Percentiles rank a stretch among this genome's conserved stretches.
Conservation (phyloP, 2,888 invertebrate species). For the Myathropa florea region DNA sequence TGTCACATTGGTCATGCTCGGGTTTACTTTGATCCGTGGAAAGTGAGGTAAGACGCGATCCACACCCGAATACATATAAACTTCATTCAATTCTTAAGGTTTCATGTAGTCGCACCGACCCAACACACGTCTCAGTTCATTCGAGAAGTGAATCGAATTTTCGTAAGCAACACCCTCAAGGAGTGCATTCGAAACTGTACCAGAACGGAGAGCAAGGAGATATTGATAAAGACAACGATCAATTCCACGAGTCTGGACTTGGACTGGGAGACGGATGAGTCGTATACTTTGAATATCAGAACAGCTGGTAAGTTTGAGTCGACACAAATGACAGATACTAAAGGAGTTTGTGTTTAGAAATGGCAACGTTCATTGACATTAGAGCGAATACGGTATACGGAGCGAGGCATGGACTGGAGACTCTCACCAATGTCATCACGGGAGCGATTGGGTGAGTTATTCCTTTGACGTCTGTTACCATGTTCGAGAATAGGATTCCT, state of each 20-base stretch:
- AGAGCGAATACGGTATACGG: slow-evolving; percentile 86
- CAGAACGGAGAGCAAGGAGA: slow-evolving; percentile 81
- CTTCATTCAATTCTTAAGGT: slow-evolving; percentile 76
- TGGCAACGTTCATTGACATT: slow-evolving; percentile 82
- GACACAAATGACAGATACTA: neutral
- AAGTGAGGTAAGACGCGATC: slow-evolving; percentile 74
- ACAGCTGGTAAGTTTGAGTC: slow-evolving; percentile 81
- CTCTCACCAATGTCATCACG: slow-evolving; percentile 86
- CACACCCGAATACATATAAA: neutral
- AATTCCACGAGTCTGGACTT: slow-evolving; percentile 81
- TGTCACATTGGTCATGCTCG: slow-evolving; percentile 79
- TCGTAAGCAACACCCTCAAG: slow-evolving; percentile 83
- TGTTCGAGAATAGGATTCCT: too few species aligned
- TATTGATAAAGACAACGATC: slow-evolving; percentile 83
- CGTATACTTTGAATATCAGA: slow-evolving; percentile 84
- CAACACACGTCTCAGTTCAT: slow-evolving; percentile 82
- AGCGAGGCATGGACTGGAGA: slow-evolving; percentile 88
- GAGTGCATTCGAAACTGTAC: slow-evolving; percentile 83
- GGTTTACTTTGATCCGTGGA: slow-evolving; percentile 83
- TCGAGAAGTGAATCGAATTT: slow-evolving; percentile 82
- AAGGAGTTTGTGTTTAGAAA: slow-evolving; percentile 77
- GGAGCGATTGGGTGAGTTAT: slow-evolving; percentile 74
- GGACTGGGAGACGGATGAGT: slow-evolving; percentile 87
- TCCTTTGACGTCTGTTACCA: too few species aligned
- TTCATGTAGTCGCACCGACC: slow-evolving; percentile 82